Percentiles rank a stretch among this genome's conserved stretches.
Conservation (phyloP, 2,888 invertebrate genomes). For the Ochropleura plecta region DNA sequence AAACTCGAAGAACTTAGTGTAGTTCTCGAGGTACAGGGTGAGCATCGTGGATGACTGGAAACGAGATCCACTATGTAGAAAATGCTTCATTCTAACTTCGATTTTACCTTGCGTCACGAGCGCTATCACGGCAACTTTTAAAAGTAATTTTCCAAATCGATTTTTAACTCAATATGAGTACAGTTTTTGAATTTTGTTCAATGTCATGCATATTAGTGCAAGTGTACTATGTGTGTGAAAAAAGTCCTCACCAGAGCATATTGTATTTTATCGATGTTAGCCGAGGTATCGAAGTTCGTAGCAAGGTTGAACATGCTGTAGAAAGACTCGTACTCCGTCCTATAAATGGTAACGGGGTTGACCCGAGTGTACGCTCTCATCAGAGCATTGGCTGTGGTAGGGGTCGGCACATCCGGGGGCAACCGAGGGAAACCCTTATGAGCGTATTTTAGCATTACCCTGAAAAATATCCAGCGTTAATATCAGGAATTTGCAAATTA, state of each 20-base stretch:
- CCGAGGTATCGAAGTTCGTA: slow-evolving; percentile 93
- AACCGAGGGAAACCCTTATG: slow-evolving; percentile 75
- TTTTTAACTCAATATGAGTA: neutral
- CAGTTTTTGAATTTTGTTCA: neutral
- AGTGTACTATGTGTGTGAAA: neutral
- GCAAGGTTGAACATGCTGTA: slow-evolving; percentile 93
- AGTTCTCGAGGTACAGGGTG: slow-evolving; percentile 91
- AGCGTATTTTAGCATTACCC: slow-evolving; percentile 91
- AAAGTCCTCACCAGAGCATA: slow-evolving; percentile 92
- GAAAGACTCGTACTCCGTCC: slow-evolving; percentile 86
- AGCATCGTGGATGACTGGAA: slow-evolving; percentile 92
- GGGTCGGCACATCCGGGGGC: slow-evolving; percentile 44
- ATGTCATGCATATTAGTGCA: neutral
- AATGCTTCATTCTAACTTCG: neutral
- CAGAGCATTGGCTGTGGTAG: slow-evolving; percentile 73
- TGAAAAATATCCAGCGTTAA: slow-evolving; percentile 65
- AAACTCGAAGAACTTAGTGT: slow-evolving; percentile 92
- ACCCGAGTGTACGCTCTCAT: slow-evolving; percentile 79
- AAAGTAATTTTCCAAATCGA: neutral
- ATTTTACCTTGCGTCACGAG: neutral
- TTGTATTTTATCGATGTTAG: slow-evolving; percentile 92
- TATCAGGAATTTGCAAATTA: neutral
- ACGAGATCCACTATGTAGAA: slow-evolving; percentile 7
- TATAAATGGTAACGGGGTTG: slow-evolving; percentile 81
- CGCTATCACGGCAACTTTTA: neutral